A percentile compares a stretch with the other conserved stretches of the same genome.
phyloP scores from a whole-genome alignment of 2,888 invertebrate species.

The Aethes cnicana region DNA sequence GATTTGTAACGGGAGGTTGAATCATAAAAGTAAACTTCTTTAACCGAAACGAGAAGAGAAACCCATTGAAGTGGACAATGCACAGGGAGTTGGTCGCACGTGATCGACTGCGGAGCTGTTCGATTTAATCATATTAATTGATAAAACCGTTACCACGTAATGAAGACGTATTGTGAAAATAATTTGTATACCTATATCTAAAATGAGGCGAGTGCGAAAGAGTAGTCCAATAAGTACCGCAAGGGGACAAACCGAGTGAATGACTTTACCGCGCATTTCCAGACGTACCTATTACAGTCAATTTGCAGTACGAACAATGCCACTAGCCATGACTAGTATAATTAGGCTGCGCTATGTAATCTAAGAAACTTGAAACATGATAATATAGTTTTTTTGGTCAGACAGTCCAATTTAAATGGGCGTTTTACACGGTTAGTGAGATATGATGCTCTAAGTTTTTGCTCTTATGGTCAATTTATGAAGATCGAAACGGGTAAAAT shows the following conservation, averaged over 20 bases:
- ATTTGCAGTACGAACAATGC: constrained; percentile 59
- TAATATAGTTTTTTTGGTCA: constrained; percentile 56
- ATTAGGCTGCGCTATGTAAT: constrained; percentile 67
- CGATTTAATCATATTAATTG: constrained; percentile 76
- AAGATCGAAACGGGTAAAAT: not conserved
- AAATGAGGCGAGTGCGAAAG: constrained; percentile 59
- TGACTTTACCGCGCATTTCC: constrained; percentile 34
- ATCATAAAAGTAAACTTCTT: constrained; percentile 18
- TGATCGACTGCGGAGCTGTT: constrained; percentile 68
- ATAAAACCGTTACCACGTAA: constrained; percentile 75
- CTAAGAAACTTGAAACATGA: constrained; percentile 64
- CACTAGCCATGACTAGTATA: constrained; percentile 63
- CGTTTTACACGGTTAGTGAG: constrained; percentile 44
- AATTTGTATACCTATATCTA: constrained; percentile 76
- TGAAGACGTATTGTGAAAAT: constrained; percentile 74
- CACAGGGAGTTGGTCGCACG: constrained; percentile 56
- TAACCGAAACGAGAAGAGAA: constrained; percentile 18
- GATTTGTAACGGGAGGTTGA: constrained; percentile 20
- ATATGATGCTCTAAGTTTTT: constrained; percentile 33
- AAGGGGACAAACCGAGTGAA: constrained; percentile 44
- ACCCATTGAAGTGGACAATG: constrained; percentile 43
- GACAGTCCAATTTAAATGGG: constrained; percentile 45
- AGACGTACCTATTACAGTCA: constrained; percentile 47
- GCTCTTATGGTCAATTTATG: not conserved
- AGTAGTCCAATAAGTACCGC: constrained; percentile 49